Conservation (phyloP, 2,797 vertebrate species). For the Streptopelia turtur region DNA sequence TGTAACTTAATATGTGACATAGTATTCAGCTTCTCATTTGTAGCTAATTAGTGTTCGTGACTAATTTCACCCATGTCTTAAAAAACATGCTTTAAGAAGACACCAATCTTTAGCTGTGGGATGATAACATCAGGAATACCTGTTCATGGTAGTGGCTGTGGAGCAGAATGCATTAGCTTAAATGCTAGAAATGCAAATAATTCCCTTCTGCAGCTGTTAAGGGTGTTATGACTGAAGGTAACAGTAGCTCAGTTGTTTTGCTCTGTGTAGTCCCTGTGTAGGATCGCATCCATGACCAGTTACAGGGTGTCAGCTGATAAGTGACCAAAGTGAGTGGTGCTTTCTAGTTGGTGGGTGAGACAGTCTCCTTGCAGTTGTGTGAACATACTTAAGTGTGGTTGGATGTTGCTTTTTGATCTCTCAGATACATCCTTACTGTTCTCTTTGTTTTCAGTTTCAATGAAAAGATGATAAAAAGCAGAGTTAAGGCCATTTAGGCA, state of each 20-base stretch:
- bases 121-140: background rate
- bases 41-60: background rate
- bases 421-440: background rate
- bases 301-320: background rate
- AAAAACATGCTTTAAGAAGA: background rate
- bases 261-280: accelerated
- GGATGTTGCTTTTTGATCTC: background rate
- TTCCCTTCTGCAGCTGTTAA: background rate
- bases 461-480: background rate
- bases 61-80: background rate
- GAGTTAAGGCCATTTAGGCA: background rate
- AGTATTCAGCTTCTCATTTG: background rate
- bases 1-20: background rate
- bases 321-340: background rate
- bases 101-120: background rate
- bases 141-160: background rate
- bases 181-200: background rate
- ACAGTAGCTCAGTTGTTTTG: background rate
- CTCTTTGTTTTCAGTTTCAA: background rate
- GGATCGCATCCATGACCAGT: background rate
- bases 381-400: background rate
- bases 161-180: background rate
- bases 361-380: background rate
- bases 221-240: background rate
- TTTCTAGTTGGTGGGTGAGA: background rate